A percentile compares a stretch with the other conserved stretches of the same genome.
Conservation (phyloP, 2,888 invertebrate genomes). For the Embidobia sp. region DNA sequence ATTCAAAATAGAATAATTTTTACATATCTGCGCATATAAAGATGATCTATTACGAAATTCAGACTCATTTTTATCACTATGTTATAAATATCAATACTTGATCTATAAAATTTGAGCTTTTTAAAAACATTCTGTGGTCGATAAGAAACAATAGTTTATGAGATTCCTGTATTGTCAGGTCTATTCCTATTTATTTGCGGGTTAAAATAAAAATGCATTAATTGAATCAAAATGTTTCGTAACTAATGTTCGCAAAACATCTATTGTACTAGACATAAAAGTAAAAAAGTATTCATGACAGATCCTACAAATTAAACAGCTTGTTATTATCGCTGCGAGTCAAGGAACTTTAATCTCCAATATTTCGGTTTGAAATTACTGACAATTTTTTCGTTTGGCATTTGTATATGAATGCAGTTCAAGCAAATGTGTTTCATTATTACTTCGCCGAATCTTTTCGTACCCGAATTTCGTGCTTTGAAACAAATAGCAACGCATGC, state of each 20-base stretch:
- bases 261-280: conserved; percentile 3
- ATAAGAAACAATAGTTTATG: conserved; percentile 16
- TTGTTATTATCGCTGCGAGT: conserved; percentile 27
- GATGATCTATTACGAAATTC: conserved; percentile 25
- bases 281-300: conserved; percentile 14
- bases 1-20: not conserved
- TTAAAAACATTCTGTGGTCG: not conserved
- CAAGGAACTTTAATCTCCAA: conserved; percentile 29
- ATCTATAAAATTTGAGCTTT: conserved; percentile 38
- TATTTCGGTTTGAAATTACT: conserved; percentile 6
- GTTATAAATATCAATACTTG: conserved; percentile 1
- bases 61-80: conserved; percentile 27
- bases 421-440: not conserved
- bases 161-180: not conserved
- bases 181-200: no score
- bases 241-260: no score
- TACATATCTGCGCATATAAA: conserved; percentile 6
- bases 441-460: no score
- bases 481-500: no score
- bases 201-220: not conserved
- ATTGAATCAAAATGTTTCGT: not conserved
- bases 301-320: conserved; percentile 20
- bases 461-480: no score
- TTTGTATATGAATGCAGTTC: not conserved
- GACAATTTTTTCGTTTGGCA: conserved; percentile 21